A percentile compares a stretch with the other conserved stretches of the same genome.
phyloP scores from a whole-genome alignment of 2,888 invertebrate species.

The Carcina quercana region DNA sequence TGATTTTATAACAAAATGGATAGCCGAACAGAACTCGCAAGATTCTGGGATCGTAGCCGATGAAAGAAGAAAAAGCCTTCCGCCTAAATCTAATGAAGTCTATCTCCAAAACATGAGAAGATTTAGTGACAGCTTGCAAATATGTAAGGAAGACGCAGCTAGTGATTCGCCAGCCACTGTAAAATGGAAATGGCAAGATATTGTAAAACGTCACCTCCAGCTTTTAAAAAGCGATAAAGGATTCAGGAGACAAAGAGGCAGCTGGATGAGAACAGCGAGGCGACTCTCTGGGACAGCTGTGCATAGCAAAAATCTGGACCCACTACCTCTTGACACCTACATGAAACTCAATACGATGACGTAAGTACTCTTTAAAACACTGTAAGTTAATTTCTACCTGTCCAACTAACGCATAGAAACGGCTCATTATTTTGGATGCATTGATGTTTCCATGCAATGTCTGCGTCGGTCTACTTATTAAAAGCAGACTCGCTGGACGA shows the following conservation, averaged over 20 bases:
- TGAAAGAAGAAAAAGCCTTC: slow-evolving; percentile 65
- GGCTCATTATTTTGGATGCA: slow-evolving; percentile 2
- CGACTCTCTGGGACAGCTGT: slow-evolving; percentile 53
- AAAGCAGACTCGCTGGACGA: slow-evolving; percentile 36
- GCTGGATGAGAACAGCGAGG: slow-evolving; percentile 64
- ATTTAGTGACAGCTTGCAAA: slow-evolving; percentile 67
- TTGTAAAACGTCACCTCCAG: slow-evolving; percentile 67
- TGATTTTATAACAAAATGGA: slow-evolving; percentile 71
- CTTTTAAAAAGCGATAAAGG: slow-evolving; percentile 65
- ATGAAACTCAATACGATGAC: slow-evolving; percentile 65
- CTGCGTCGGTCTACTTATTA: slow-evolving; percentile 40
- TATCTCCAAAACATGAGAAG: slow-evolving; percentile 67
- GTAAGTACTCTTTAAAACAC: slow-evolving; percentile 40
- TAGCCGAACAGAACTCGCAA: slow-evolving; percentile 67
- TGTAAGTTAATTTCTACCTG: slow-evolving; percentile 3
- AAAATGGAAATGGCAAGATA: slow-evolving; percentile 70
- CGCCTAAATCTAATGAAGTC: slow-evolving; percentile 66
- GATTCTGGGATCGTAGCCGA: slow-evolving; percentile 58
- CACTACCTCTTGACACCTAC: slow-evolving; percentile 51
- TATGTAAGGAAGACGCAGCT: slow-evolving; percentile 69
- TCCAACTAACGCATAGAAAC: slow-evolving; percentile 5
- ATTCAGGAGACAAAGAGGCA: slow-evolving; percentile 60
- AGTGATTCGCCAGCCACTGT: slow-evolving; percentile 68
- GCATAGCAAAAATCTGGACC: slow-evolving; percentile 40
- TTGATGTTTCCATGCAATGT: slow-evolving; percentile 28